Conservation (phyloP, 2,113 vertebrate genomes). For the Brachyhypopomus occidentalis region DNA sequence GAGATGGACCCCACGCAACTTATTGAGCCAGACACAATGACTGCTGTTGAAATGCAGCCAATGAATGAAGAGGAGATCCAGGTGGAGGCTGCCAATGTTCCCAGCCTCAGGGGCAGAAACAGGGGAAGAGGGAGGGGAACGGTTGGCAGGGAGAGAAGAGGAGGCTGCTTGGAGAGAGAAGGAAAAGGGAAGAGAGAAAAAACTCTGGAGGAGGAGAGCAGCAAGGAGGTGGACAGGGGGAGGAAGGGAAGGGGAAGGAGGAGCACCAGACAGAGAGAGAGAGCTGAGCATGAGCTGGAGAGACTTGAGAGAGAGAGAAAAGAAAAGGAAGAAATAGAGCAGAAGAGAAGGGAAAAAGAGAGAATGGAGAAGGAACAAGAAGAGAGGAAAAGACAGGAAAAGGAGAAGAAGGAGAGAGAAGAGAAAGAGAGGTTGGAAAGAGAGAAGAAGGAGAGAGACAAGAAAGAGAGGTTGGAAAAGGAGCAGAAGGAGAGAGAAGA, state of each 20-base stretch:
- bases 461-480: not conserved
- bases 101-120: not conserved
- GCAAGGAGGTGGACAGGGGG: conserved; percentile 19
- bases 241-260: conserved; percentile 17
- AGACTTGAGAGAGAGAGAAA: not conserved
- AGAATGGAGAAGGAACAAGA: not conserved
- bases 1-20: conserved; percentile 20
- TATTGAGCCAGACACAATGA: not conserved
- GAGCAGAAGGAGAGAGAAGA: not conserved
- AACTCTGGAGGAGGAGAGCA: conserved; percentile 1
- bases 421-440: not conserved
- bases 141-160: conserved; percentile 21
- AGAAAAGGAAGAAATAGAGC: not conserved
- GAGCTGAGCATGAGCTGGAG: not conserved
- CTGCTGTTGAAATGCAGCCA: conserved; percentile 15
- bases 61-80: not conserved
- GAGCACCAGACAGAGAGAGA: not conserved
- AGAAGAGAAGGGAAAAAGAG: not conserved
- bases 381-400: not conserved
- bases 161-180: conserved; percentile 6
- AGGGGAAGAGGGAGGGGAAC: conserved; percentile 30
- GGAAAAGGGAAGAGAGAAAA: not conserved
- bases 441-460: not conserved
- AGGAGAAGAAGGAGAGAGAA: conserved; percentile 1
- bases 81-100: conserved; percentile 10